Evolutionary conservation across 2,113 vertebrate genomes (phyloP).

Genomic region (Quiscalus mexicanus): DNA sequence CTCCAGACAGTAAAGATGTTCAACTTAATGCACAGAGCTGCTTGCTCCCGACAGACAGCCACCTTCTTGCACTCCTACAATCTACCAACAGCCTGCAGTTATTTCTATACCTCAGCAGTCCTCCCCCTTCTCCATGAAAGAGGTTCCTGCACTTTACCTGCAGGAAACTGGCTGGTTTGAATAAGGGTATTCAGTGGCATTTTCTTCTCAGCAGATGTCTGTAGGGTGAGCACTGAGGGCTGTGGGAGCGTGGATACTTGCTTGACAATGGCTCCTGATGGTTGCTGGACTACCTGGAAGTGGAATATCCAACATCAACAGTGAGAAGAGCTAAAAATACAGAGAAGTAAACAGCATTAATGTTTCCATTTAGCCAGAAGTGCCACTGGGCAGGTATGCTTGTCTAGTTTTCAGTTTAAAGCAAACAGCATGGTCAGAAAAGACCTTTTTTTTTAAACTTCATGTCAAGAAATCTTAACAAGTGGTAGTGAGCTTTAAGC

Average conservation of each 20-base stretch:
- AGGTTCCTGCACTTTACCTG: slow-evolving; percentile 38
- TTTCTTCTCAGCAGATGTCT: slow-evolving; percentile 61
- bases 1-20: background rate
- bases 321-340: background rate
- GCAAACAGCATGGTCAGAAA: background rate
- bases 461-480: background rate
- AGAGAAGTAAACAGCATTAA: background rate
- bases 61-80: background rate
- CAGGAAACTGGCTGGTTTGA: slow-evolving; percentile 57
- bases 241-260: slow-evolving; percentile 52
- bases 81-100: background rate
- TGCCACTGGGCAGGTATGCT: background rate
- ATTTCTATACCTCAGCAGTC: background rate
- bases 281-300: slow-evolving; percentile 80
- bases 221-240: slow-evolving; percentile 57
- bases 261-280: slow-evolving; percentile 68
- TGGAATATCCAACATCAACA: background rate
- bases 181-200: slow-evolving; percentile 32
- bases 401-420: background rate
- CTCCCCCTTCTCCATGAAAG: background rate
- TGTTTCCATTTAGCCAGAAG: background rate
- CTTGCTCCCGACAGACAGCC: accelerated
- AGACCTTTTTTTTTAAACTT: background rate
- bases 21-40: background rate
- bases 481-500: background rate